A percentile compares a stretch with the other conserved stretches of the same genome.
These are phyloP conservation scores for Pachycephus smyrnensis DNA, from an alignment of 2,888 invertebrate species.

Conservation along the genomic window DNA sequence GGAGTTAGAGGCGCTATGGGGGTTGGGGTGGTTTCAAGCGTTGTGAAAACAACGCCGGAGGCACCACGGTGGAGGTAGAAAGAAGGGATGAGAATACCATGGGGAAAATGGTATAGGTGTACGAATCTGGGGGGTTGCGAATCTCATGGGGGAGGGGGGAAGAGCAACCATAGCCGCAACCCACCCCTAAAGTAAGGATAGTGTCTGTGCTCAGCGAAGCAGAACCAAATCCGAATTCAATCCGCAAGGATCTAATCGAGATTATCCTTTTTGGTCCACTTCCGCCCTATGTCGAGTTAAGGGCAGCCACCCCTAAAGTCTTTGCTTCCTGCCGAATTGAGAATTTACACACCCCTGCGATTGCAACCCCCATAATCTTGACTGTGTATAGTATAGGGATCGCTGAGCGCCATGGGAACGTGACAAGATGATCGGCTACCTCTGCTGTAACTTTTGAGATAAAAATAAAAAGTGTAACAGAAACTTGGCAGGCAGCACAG, in stretches of 20 bases:
- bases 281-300: slow-evolving; percentile 17
- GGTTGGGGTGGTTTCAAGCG: slow-evolving; percentile 24
- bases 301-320: background rate
- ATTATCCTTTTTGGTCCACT: slow-evolving; percentile 46
- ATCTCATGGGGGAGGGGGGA: background rate
- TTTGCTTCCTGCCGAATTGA: background rate
- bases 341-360: background rate
- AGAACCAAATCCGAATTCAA: slow-evolving; percentile 38
- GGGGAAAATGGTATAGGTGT: background rate
- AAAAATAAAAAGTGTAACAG: background rate
- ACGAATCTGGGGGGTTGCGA: background rate
- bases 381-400: background rate
- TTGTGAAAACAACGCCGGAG: slow-evolving; percentile 34
- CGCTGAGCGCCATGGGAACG: background rate
- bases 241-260: slow-evolving; percentile 45
- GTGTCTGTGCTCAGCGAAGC: slow-evolving; percentile 1
- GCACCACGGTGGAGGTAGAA: slow-evolving; percentile 8
- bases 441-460: background rate
- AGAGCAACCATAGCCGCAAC: background rate
- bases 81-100: background rate
- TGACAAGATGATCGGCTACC: background rate
- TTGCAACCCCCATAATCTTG: background rate
- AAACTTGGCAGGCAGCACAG: background rate
- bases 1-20: slow-evolving; percentile 42
- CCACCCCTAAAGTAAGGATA: slow-evolving; percentile 5